Conservation (phyloP, 2,888 invertebrate genomes). For the Caenorhabditis sulstoni region DNA sequence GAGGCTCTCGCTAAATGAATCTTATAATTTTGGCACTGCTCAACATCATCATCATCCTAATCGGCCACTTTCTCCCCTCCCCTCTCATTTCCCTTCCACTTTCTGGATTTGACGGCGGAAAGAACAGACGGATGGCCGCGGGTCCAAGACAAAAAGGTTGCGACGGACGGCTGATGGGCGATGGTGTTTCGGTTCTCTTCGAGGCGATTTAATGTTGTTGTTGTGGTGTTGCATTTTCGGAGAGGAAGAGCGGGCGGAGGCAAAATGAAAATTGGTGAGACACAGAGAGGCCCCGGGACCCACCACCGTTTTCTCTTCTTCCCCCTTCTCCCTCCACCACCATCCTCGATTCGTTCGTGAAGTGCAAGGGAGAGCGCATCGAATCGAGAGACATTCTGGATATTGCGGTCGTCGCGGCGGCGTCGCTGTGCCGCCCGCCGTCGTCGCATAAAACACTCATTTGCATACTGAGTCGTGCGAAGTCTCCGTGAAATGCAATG, state of each 20-base stretch:
- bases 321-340: conserved; percentile 29
- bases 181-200: conserved; percentile 34
- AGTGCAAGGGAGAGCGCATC: conserved; percentile 52
- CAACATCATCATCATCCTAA: conserved; percentile 38
- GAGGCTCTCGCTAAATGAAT: conserved; percentile 26
- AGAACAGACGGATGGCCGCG: conserved; percentile 16
- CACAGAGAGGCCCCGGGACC: conserved; percentile 12
- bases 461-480: conserved; percentile 58
- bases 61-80: conserved; percentile 23
- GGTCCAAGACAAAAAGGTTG: conserved; percentile 34
- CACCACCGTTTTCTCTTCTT: conserved; percentile 26
- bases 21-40: conserved; percentile 26
- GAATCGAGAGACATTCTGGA: conserved; percentile 50
- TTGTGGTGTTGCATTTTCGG: conserved; percentile 56
- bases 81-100: conserved; percentile 4
- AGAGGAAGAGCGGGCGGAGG: conserved; percentile 5
- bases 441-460: conserved; percentile 58
- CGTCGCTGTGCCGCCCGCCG: conserved; percentile 39
- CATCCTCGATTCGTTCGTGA: conserved; percentile 55
- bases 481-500: conserved; percentile 56
- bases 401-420: conserved; percentile 14
- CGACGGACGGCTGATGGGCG: conserved; percentile 12
- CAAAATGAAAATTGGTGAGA: conserved; percentile 16
- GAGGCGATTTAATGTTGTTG: conserved; percentile 58
- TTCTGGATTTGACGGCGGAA: conserved; percentile 7